phyloP scores from a whole-genome alignment of 2,888 invertebrate genomes.

The Urechis unicinctus region DNA sequence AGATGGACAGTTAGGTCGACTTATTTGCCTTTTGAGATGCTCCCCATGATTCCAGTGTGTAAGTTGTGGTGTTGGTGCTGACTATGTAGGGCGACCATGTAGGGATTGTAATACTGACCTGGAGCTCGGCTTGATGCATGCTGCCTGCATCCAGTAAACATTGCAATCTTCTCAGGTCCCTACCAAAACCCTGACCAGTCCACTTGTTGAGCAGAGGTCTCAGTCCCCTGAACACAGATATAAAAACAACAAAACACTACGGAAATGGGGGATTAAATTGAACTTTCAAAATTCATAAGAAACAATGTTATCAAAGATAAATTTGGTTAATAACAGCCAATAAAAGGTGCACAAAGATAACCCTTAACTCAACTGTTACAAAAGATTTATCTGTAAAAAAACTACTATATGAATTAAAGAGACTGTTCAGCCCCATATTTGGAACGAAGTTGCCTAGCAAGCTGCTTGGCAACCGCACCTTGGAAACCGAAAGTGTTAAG shows the following conservation, averaged over 20 bases:
- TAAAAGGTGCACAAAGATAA: too few relatives aligned
- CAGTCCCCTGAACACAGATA: constrained; percentile 33
- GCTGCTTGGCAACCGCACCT: too few relatives aligned
- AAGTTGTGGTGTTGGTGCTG: neutral
- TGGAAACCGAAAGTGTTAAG: too few relatives aligned
- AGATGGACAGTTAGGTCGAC: neutral
- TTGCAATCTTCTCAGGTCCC: constrained; percentile 36
- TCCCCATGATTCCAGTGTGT: too few relatives aligned
- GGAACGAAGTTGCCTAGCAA: too few relatives aligned
- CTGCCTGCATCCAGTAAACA: constrained; percentile 39
- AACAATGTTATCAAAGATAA: neutral
- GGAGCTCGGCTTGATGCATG: constrained; percentile 26
- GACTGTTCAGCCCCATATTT: too few relatives aligned
- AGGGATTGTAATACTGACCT: constrained; percentile 18
- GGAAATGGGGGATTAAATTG: too few relatives aligned
- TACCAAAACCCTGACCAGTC: constrained; percentile 37
- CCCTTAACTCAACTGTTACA: too few relatives aligned
- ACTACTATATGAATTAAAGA: neutral
- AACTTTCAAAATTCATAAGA: neutral
- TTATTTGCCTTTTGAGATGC: too few relatives aligned
- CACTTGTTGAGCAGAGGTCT: constrained; percentile 36
- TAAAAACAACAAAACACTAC: neutral
- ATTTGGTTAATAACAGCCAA: too few relatives aligned
- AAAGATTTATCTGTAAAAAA: neutral
- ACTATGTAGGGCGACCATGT: neutral